Evolutionary conservation across 2,113 vertebrate genomes (phyloP), one percentile per base, ranked within the genome.

Genomic region (Apaloderma vittatum): DNA sequence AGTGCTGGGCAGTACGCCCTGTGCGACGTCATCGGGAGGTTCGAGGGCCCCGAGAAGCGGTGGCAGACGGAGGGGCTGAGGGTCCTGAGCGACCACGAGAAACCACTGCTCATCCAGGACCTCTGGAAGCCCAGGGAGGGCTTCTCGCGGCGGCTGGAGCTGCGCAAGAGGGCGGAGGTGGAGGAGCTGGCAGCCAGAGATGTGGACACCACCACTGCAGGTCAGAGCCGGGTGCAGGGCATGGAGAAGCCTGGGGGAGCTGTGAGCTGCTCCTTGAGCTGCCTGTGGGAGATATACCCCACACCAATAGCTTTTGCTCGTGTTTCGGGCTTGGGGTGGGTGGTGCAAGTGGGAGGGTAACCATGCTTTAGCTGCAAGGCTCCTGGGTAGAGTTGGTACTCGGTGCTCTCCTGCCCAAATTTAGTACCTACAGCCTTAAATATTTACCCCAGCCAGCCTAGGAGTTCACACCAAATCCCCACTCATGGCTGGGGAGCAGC

Each of bases 91-190:
- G 99, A 99, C 97, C 98, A 99, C 0, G 99, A 99, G 95, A 99
- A 99, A 95, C 99, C 99, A 0, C 98, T 99, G 75, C 96, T 99
- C 95, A 98, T 99, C 83, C 99, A 99, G 90, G 99, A 99, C 54
- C 97, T 99, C 12, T 99, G 99, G 99, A 99, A 99, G 84, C 99
- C 99, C 45, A 96, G 98, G 61, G 99, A 99, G 63, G 99, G 99
- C 37, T 98, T 99, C n/a, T 99, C 99, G 1, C 98, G 99, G 55
- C 98, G 99, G 54, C 99, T 99, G 83, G 99, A 99, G 97, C 98
- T 99, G 81, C 98, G 99, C 65, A 98, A 97, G 96, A 98, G 98
- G 79, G 98, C 98, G 0, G 99, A 99, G 49, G 99, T 99, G 93
- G 99, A 99, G 72, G 99, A 99, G 81, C 97, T 99, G 94, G 98